Conservation (phyloP, 2,888 invertebrate genomes). For the Petrolisthes manimaculis region DNA sequence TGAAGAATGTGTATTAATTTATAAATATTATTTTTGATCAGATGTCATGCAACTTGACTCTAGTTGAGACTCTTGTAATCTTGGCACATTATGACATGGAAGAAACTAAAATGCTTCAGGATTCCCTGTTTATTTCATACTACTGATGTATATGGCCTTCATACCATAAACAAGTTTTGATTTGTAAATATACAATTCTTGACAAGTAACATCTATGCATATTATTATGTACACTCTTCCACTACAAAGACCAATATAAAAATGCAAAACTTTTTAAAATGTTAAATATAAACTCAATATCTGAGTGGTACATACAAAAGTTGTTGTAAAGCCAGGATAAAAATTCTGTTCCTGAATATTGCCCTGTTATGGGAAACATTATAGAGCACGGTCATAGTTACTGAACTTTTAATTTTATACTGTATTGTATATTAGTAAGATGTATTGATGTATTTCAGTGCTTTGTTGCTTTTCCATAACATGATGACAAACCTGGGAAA, state of each 20-base stretch:
- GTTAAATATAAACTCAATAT: constrained; percentile 8
- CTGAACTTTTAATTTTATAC: too few species aligned
- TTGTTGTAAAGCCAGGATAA: background rate
- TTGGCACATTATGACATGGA: constrained; percentile 39
- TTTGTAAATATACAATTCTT: constrained; percentile 39
- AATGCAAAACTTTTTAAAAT: constrained; percentile 53
- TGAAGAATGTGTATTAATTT: too few species aligned
- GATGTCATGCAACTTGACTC: too few species aligned
- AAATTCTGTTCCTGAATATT: too few species aligned
- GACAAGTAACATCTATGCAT: constrained; percentile 32
- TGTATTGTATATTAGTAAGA: background rate
- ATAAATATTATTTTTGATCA: too few species aligned
- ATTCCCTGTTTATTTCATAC: constrained; percentile 3
- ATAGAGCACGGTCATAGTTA: too few species aligned
- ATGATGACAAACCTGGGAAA: background rate
- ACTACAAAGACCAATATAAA: constrained; percentile 52
- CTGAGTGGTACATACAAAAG: background rate
- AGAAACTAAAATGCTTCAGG: constrained; percentile 33
- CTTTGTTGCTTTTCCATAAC: background rate
- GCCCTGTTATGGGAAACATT: too few species aligned
- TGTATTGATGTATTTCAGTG: background rate
- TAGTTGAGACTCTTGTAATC: background rate
- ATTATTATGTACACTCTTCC: constrained; percentile 38
- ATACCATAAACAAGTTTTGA: constrained; percentile 45
- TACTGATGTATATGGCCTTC: constrained; percentile 17